Percentiles rank a stretch among this genome's conserved stretches.
These are phyloP conservation scores for Ataeniobius toweri DNA, from an alignment of 2,797 vertebrate genomes.

Conservation along the genomic window DNA sequence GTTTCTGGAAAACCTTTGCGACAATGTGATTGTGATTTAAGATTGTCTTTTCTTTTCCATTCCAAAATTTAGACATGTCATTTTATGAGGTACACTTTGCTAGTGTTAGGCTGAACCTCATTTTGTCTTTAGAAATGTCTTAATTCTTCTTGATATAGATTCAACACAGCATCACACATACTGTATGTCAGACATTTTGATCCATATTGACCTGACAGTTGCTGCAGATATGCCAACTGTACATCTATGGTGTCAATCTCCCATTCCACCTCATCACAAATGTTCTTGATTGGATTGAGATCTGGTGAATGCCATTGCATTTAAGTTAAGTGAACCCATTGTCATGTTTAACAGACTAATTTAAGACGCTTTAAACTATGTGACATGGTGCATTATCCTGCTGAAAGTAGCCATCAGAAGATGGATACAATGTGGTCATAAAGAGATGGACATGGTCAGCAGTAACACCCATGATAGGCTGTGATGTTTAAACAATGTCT, in stretches of 20 bases:
- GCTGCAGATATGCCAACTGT: background rate
- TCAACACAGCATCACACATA: background rate
- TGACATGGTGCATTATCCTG: background rate
- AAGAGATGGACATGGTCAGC: background rate
- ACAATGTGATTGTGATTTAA: background rate
- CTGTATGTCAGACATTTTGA: background rate
- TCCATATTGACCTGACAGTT: background rate
- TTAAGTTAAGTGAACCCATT: background rate
- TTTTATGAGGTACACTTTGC: background rate
- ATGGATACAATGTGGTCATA: background rate
- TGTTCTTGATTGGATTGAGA: background rate
- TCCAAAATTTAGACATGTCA: background rate
- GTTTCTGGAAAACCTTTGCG: background rate
- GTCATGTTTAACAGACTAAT: background rate
- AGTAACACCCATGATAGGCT: background rate
- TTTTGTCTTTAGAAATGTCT: background rate
- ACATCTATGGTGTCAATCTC: background rate
- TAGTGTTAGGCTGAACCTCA: background rate
- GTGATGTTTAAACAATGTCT: background rate
- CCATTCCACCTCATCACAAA: background rate
- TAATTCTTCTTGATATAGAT: background rate
- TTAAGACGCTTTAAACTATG: background rate
- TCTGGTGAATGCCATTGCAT: background rate
- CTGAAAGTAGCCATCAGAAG: background rate
- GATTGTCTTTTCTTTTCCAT: background rate